phyloP scores from a whole-genome alignment of 2,113 vertebrate species.

The Grammomys dolichurus region DNA sequence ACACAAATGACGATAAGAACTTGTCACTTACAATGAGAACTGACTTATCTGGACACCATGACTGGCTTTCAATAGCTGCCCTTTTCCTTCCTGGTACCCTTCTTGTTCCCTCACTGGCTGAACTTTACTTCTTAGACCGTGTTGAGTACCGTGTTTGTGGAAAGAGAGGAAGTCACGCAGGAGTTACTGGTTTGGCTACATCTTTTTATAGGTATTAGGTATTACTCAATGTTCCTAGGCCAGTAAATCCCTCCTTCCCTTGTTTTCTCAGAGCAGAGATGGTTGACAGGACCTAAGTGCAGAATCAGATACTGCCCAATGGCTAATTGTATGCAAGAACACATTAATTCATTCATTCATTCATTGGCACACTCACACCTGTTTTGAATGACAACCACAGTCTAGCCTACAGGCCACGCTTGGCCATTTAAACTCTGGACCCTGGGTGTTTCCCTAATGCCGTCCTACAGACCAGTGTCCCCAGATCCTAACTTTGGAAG shows the following conservation, averaged over 20 bases:
- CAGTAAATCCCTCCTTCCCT: neutral
- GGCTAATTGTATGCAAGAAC: neutral
- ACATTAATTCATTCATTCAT: neutral
- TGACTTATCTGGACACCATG: neutral
- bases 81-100: neutral
- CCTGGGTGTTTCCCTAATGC: neutral
- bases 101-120: neutral
- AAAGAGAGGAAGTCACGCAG: neutral
- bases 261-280: slow-evolving; percentile 20
- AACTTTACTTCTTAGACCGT: neutral
- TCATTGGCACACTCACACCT: neutral
- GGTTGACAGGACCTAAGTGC: neutral
- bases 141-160: neutral
- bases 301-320: neutral
- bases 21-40: neutral
- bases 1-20: neutral
- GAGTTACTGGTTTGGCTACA: neutral
- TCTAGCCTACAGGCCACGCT: neutral
- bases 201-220: neutral
- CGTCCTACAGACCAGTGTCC: neutral
- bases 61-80: neutral
- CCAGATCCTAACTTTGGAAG: slow-evolving; percentile 15
- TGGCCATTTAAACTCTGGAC: neutral
- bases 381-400: neutral
- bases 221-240: neutral